Evolutionary conservation across 2,888 invertebrate genomes (phyloP).

Genomic region (Xestia c-nigrum): DNA sequence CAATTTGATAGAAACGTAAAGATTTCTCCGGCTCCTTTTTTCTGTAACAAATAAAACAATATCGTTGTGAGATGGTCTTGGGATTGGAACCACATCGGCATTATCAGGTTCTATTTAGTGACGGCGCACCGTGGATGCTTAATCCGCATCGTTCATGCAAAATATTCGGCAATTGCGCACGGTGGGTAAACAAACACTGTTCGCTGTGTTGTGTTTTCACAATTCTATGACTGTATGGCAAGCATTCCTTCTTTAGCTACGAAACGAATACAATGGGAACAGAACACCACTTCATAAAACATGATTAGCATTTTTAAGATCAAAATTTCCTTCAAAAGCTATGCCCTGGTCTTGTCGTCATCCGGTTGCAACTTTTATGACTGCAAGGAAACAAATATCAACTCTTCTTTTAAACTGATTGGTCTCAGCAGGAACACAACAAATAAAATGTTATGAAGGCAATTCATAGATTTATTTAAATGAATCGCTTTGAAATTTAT

Average conservation of each 20-base stretch:
- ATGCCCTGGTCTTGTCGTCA: neutral
- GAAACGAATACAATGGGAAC: neutral
- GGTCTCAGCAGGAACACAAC: neutral
- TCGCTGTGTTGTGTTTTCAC: neutral
- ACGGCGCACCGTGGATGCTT: neutral
- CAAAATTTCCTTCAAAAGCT: neutral
- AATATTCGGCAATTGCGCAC: neutral
- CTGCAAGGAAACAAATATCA: neutral
- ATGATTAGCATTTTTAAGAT: neutral
- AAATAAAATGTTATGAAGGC: slow-evolving; percentile 38
- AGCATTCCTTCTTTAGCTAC: neutral
- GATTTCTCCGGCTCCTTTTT: slow-evolving; percentile 51
- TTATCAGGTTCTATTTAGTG: neutral
- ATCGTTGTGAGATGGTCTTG: neutral
- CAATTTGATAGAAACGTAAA: slow-evolving; percentile 72
- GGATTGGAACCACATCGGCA: neutral
- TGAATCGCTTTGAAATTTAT: slow-evolving; percentile 37
- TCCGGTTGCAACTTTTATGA: slow-evolving; percentile 3
- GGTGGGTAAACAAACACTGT: neutral
- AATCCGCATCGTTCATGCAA: neutral
- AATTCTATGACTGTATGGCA: neutral
- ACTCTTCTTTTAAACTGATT: slow-evolving; percentile 16
- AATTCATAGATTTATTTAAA: slow-evolving; percentile 30
- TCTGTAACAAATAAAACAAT: slow-evolving; percentile 53
- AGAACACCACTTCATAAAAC: neutral